Evolutionary conservation across 2,888 invertebrate species (phyloP).

Genomic region (Bombyx huttoni): DNA sequence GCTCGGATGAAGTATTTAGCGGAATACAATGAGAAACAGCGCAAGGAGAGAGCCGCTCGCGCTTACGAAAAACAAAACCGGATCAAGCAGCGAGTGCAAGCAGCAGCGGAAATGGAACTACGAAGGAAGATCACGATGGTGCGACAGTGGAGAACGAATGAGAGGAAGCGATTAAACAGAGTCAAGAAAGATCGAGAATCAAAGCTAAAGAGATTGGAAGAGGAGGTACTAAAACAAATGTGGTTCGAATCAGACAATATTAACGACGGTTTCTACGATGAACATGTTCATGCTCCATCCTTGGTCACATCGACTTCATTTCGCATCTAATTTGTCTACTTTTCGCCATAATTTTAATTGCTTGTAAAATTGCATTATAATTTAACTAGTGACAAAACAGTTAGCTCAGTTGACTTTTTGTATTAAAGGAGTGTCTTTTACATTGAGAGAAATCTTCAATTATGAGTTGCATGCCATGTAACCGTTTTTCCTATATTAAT

Average conservation of each 20-base stretch:
- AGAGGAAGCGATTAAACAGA: conserved; percentile 45
- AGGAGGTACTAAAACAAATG: conserved; percentile 27
- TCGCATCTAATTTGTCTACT: too few relatives aligned
- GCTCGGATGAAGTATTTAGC: conserved; percentile 46
- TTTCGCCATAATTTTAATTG: too few relatives aligned
- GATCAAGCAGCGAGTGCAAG: conserved; percentile 55
- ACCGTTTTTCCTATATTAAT: too few relatives aligned
- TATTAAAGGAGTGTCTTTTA: too few relatives aligned
- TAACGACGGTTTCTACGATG: too few relatives aligned
- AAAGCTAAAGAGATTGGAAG: conserved; percentile 33
- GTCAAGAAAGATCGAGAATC: conserved; percentile 41
- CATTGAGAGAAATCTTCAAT: too few relatives aligned
- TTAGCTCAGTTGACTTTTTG: too few relatives aligned
- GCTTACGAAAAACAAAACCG: conserved; percentile 42
- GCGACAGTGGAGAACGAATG: conserved; percentile 51
- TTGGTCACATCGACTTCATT: too few relatives aligned
- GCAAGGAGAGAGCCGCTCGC: conserved; percentile 35
- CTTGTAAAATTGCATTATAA: too few relatives aligned
- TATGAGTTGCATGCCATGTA: too few relatives aligned
- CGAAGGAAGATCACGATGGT: conserved; percentile 59
- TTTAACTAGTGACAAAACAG: too few relatives aligned
- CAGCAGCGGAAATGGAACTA: conserved; percentile 57
- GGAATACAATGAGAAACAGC: conserved; percentile 46
- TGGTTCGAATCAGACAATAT: not conserved
- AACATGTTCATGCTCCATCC: too few relatives aligned